Evolutionary conservation across 2,113 vertebrate genomes (phyloP).

Genomic region (Hepsetus odoe): DNA sequence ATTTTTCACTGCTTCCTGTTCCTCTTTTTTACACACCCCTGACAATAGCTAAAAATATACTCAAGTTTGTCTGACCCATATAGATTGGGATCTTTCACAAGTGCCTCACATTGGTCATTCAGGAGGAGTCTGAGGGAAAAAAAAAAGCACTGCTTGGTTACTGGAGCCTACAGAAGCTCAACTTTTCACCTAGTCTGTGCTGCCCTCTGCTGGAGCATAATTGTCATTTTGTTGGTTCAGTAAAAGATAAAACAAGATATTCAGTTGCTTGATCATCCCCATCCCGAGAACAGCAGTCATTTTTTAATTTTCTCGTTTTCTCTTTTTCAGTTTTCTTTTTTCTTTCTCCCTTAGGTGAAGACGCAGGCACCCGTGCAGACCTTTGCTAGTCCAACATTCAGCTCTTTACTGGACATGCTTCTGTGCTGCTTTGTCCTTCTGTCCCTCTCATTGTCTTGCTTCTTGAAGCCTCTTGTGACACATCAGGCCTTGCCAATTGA

Average conservation of each 20-base stretch:
- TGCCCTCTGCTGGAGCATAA: constrained; percentile 67
- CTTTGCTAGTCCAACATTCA: constrained; percentile 92
- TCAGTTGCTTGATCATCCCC: too few species aligned
- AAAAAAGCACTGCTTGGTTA: constrained; percentile 61
- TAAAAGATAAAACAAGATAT: too few species aligned
- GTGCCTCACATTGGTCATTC: constrained; percentile 71
- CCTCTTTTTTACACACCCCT: constrained; percentile 43
- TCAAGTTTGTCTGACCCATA: neutral
- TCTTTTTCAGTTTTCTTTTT: neutral
- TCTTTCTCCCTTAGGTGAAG: constrained; percentile 54
- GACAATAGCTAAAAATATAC: neutral
- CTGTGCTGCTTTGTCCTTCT: constrained; percentile 89
- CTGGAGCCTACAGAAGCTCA: neutral
- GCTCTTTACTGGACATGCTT: constrained; percentile 91
- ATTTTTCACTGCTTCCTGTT: neutral
- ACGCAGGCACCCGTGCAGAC: constrained; percentile 83
- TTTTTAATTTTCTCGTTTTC: neutral
- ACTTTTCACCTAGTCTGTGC: constrained; percentile 47
- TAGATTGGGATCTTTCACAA: neutral
- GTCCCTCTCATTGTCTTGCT: constrained; percentile 89
- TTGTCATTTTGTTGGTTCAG: too few species aligned
- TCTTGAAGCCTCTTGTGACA: constrained; percentile 81
- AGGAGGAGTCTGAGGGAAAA: constrained; percentile 71
- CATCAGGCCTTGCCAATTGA: constrained; percentile 67
- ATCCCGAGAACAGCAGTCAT: neutral